A percentile compares a stretch with the other conserved stretches of the same genome.
Conservation (phyloP, 2,113 vertebrate genomes). For the Holacanthus passer region DNA sequence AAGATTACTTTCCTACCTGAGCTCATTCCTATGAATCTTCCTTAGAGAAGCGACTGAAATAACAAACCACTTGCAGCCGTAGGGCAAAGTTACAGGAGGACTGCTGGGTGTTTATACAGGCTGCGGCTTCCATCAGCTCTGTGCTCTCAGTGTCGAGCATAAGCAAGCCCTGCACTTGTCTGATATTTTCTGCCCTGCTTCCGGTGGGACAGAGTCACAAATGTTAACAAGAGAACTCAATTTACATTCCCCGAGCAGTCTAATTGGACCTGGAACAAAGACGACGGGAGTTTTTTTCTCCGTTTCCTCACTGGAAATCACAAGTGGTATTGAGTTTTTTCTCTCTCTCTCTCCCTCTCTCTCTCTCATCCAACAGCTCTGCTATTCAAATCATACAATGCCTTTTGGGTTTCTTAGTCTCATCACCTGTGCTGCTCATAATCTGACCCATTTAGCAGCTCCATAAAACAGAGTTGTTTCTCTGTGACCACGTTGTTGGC, state of each 20-base stretch:
- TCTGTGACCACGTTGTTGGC: background rate
- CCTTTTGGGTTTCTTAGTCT: constrained; percentile 26
- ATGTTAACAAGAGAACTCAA: constrained; percentile 68
- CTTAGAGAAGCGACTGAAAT: constrained; percentile 67
- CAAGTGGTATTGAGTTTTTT: constrained; percentile 9
- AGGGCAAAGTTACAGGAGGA: constrained; percentile 34
- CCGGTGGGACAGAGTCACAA: constrained; percentile 49
- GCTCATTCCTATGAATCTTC: constrained; percentile 78
- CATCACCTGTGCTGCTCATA: constrained; percentile 5
- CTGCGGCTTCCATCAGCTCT: constrained; percentile 38
- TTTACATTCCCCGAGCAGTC: constrained; percentile 55
- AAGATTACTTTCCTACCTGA: constrained; percentile 79
- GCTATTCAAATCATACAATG: background rate
- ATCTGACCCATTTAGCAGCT: constrained; percentile 18
- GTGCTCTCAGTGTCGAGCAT: constrained; percentile 25
- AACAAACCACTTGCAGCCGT: constrained; percentile 58
- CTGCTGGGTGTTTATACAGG: constrained; percentile 37
- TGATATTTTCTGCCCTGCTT: constrained; percentile 39
- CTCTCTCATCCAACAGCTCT: background rate
- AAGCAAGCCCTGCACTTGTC: constrained; percentile 36
- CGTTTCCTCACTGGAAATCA: constrained; percentile 38
- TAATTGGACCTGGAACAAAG: constrained; percentile 50
- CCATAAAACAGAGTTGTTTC: background rate
- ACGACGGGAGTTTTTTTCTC: background rate
- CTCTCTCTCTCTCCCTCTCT: constrained; percentile 14